Base-by-base conservation (phyloP, 2,888 invertebrate species). In the Lithophane socia region DNA sequence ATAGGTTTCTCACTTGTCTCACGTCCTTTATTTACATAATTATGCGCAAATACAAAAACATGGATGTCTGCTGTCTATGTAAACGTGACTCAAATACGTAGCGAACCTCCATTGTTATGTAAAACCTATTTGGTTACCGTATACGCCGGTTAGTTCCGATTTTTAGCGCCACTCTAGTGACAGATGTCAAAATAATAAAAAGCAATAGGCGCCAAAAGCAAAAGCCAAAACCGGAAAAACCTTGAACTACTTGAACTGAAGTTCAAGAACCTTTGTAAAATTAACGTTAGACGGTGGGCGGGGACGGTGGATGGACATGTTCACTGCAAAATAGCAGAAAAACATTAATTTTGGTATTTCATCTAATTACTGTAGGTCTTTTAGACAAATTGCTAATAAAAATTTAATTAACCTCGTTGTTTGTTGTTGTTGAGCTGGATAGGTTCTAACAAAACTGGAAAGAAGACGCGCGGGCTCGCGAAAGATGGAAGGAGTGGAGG, bases 11-110 rank as follows among this genome's bases (percentile, higher is more conserved):
- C 44, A 52, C 71, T 68, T 66, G 54, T 66, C 58, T 54, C 61
- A 56, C 47, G 47, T 72, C 56, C 21, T 56, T 24, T 44, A 70
- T 75, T 49, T 76, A 56, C 60, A 44, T 52, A 58, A 21, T 56
- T 73, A 86, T 58, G 72, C 64, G 65, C 84, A 73, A 84, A 86
- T 71, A 75, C 67, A 84, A 86, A 79, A 70, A 69, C 66, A 73
- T 21, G 16, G n/a, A 60, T 64, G 73, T 73, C 72, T 83, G 60
- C 29, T 24, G 58, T 65, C 42, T 60, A 63, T 42, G 47, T 73
- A 68, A 74, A 79, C 80, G 84, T 84, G 84, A 80, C 73, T 78
- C 42, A 65, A 68, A 73, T 82, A 77, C 54, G 24, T 37, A 66
- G 61, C 29, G 42, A 13, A 64, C 24, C 44, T 9, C 24, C 67